Conservation (phyloP, 2,113 vertebrate genomes). For the Chascanopsetta lugubris region DNA sequence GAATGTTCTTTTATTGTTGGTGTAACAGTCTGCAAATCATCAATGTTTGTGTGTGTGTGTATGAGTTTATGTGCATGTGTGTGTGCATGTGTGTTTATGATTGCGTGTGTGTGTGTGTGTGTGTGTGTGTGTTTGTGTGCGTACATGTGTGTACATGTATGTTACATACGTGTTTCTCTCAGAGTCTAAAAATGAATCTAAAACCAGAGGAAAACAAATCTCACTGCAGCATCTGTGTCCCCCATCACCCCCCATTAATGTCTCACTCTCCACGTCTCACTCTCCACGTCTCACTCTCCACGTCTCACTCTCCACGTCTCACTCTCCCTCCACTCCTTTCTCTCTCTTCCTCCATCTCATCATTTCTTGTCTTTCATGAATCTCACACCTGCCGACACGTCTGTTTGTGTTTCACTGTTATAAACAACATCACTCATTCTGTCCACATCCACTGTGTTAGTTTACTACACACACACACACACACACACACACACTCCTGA, state of each 20-base stretch:
- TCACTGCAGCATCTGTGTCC: no score
- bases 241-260: no score
- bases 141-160: no score
- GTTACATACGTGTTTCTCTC: no score
- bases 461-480: conserved; percentile 1
- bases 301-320: no score
- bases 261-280: no score
- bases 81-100: neutral
- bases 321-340: neutral
- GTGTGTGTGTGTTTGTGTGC: neutral
- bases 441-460: neutral
- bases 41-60: neutral
- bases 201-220: no score
- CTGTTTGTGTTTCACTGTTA: neutral
- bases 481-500: conserved; percentile 6
- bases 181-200: no score
- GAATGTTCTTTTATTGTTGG: neutral
- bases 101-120: no score
- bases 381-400: neutral
- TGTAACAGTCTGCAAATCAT: neutral
- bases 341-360: neutral
- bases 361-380: neutral
- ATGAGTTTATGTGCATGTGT: neutral
- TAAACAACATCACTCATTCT: neutral
- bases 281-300: no score